Conservation (phyloP, 2,113 vertebrate genomes). For the Chitala chitala region DNA sequence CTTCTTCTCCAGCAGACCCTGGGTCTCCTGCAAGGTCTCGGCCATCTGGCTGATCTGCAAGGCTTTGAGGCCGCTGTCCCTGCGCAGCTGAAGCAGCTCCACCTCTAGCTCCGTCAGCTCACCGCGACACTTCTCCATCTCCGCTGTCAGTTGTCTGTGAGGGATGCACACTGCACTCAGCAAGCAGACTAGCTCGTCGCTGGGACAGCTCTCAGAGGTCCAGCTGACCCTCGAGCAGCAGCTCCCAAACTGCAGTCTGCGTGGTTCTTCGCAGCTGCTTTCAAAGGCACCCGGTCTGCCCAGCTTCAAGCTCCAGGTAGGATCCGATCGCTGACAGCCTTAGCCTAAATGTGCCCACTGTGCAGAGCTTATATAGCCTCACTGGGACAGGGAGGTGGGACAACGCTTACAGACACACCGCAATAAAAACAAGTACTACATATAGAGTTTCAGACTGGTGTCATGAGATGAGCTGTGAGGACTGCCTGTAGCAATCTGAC, state of each 20-base stretch:
- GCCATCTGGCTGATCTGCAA: conserved; percentile 73
- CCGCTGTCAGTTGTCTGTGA: conserved; percentile 54
- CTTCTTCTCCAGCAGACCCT: conserved; percentile 73
- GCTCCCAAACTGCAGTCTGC: background rate
- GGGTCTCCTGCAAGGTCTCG: conserved; percentile 75
- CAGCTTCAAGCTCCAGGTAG: no score
- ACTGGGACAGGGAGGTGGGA: conserved; percentile 28
- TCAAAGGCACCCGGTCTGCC: no score
- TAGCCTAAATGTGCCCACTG: background rate
- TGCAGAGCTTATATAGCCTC: conserved; percentile 45
- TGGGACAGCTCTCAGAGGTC: background rate
- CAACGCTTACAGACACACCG: conserved; percentile 31
- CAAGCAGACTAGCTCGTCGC: background rate
- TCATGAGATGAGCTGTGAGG: conserved; percentile 52
- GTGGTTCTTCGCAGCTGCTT: background rate
- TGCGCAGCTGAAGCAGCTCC: conserved; percentile 64
- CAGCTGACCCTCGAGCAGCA: background rate
- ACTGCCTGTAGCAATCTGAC: conserved; percentile 30
- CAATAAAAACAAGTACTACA: conserved; percentile 37
- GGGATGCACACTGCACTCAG: conserved; percentile 25
- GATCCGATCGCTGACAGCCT: background rate
- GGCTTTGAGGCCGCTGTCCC: conserved; percentile 72
- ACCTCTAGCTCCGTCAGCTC: conserved; percentile 67
- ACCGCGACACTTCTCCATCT: conserved; percentile 65
- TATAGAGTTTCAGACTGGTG: conserved; percentile 16